A percentile compares a stretch with the other conserved stretches of the same genome.
phyloP scores from a whole-genome alignment of 2,888 invertebrate genomes.

The Elegia similella region DNA sequence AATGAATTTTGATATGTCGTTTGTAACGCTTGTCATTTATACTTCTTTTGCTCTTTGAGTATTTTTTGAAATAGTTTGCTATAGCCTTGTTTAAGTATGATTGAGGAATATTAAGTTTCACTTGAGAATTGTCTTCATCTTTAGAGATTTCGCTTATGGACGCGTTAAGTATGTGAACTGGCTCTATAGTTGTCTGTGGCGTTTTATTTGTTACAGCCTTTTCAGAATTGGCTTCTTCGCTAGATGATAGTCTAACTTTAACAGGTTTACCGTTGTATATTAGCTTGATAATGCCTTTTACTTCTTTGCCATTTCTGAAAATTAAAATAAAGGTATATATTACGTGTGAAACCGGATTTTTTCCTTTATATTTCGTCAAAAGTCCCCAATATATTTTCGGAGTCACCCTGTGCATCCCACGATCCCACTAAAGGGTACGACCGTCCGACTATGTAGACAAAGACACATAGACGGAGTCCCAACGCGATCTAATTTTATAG shows the following conservation, averaged over 20 bases:
- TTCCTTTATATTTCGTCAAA: not conserved
- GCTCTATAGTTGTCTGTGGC: not conserved
- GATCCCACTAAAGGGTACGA: too few species aligned
- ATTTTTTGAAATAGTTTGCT: slow-evolving; percentile 41
- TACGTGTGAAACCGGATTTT: too few species aligned
- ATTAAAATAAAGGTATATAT: not conserved
- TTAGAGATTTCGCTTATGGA: not conserved
- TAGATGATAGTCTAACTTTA: slow-evolving; percentile 37
- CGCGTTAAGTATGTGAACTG: not conserved
- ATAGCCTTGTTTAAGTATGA: slow-evolving; percentile 40
- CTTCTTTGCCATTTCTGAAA: slow-evolving; percentile 45
- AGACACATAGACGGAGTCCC: too few species aligned
- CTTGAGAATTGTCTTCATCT: slow-evolving; percentile 12
- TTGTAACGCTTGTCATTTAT: slow-evolving; percentile 45
- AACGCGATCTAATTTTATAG: too few species aligned
- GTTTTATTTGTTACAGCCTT: slow-evolving; percentile 1
- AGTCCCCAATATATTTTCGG: not conserved
- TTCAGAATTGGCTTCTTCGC: slow-evolving; percentile 18
- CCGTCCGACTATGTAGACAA: too few species aligned
- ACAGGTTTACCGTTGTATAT: slow-evolving; percentile 59
- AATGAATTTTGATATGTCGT: slow-evolving; percentile 54
- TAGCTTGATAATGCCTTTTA: slow-evolving; percentile 54
- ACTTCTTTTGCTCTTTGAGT: not conserved
- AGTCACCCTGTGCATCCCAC: too few species aligned
- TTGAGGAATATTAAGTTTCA: slow-evolving; percentile 27